Evolutionary conservation across 2,797 vertebrate genomes (phyloP).

Genomic region (Sternotherus odoratus): DNA sequence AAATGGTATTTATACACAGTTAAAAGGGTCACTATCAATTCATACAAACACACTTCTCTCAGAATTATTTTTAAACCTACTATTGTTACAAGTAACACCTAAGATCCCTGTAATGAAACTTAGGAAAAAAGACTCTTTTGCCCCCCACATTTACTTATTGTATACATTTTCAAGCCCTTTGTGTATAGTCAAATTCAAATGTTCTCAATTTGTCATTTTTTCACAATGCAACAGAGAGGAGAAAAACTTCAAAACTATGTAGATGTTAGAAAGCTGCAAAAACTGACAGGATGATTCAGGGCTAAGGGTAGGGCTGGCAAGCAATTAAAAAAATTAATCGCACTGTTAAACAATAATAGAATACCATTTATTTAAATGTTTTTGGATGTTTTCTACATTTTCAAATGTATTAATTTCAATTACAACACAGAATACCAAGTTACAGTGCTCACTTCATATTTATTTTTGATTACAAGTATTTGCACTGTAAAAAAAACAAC

Average conservation of each 20-base stretch:
- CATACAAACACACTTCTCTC: rapidly evolving
- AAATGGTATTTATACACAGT: not conserved
- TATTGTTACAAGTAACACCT: not conserved
- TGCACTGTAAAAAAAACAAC: too few relatives aligned
- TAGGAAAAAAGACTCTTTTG: not conserved
- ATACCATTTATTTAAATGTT: too few relatives aligned
- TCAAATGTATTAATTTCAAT: too few relatives aligned
- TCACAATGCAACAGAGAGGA: not conserved
- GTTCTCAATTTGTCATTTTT: not conserved
- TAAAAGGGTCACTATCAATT: not conserved
- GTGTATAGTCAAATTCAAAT: not conserved
- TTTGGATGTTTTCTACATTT: too few relatives aligned
- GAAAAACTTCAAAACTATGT: not conserved
- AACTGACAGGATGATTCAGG: not conserved
- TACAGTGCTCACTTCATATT: too few relatives aligned
- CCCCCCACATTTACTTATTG: not conserved
- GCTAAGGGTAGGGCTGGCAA: not conserved
- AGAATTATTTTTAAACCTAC: not conserved
- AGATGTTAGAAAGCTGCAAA: not conserved
- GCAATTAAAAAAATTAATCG: too few relatives aligned
- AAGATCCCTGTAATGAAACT: not conserved
- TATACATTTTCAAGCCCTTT: not conserved
- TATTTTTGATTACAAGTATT: too few relatives aligned
- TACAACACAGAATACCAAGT: too few relatives aligned
- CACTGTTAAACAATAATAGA: too few relatives aligned